Base-by-base conservation (phyloP, 2,888 invertebrate genomes). In the Anticlea derivata region DNA sequence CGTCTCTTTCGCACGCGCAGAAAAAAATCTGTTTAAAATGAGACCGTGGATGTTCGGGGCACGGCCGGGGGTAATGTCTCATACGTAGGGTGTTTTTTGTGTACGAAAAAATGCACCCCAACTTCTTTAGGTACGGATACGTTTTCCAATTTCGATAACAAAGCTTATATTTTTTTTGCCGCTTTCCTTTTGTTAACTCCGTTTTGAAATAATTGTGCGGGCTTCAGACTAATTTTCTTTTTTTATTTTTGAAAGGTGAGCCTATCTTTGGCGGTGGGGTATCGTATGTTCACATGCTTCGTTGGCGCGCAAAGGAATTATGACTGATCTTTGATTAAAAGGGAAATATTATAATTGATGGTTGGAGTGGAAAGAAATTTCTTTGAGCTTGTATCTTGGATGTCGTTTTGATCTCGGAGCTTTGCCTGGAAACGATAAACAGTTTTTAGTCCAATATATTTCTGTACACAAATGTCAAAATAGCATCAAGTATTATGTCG, bases 131-230 rank as follows among this genome's bases (percentile, higher is more conserved):
- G 78, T 88, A 86, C 52, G 53, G 39, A 49, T 82, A 80, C 74
- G 62, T 85, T 78, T 87, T 83, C 85, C 87, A 86, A 89, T 89
- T 89, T 83, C 85, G 86, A 90, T 88, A 88, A 89, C 89, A 89
- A 89, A 80, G 87, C 85, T 81, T 80, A 79, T 83, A 78, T 82
- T 78, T 74, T 66, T 75, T 75, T 70, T 23, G 68, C 71, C 61
- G 65, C 60, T 78, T 72, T 71, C 56, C 69, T 76, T 80, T 81
- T 78, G 76, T 80, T 61, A 65, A 65, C 71, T 52, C 24, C 27
- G 27, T 43, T 47, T 67, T 60, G 77, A 80, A 78, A 82, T 85
- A 83, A 86, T 86, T 85, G 81, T 78, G 79, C 72, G 79, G 80
- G 75, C 55, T 68, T 63, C 58, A 62, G 61, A 63, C 72, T 80